Base-by-base conservation (phyloP, 2,888 invertebrate species). In the Neria commutata region DNA sequence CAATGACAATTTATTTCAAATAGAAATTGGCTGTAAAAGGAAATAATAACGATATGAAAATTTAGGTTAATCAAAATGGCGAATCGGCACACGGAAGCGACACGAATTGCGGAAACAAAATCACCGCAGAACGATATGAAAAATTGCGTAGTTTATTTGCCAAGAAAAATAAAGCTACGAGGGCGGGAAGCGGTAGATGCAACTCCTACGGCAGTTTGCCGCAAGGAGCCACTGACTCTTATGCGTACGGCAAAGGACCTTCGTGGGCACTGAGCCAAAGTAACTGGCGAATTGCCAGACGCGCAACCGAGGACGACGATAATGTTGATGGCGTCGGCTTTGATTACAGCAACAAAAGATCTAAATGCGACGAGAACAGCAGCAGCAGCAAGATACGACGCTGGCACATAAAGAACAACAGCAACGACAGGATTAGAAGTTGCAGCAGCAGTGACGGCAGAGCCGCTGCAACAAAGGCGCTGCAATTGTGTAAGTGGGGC, bases 81-180 rank as follows among this genome's bases (percentile, higher is more conserved):
- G 56, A 56, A 57, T 58, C 61, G 64, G 55, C 54, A 46, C 47
- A 49, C 59, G 65, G 62, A 65, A 66, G 63, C 63, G 60, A 54
- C 46, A 56, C 56, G 59, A 63, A 63, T 63, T 54, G 58, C 52
- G 60, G 52, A 50, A 64, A 66, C 61, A 69, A 70, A 64, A 60
- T 71, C 62, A 67, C 62, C 48, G 64, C 63, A 33, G 61, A 74
- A 52, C 78, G 78, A 58, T 76, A 78, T 66, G 75, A 71, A 61
- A 76, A 71, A 63, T 69, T 76, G 67, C 73, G 77, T 62, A 75
- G 69, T 61, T 67, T 76, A 58, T 78, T 76, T 66, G 71, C 74
- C 50, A 74, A 68, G 59, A n/a, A 33, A 19, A 48, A 29, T 23
- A n/a, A 26, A 37, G 24, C 64, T 54, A 5, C 61, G 73, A 37